Conservation (phyloP, 2,888 invertebrate species). For the Tetramorium bicarinatum region DNA sequence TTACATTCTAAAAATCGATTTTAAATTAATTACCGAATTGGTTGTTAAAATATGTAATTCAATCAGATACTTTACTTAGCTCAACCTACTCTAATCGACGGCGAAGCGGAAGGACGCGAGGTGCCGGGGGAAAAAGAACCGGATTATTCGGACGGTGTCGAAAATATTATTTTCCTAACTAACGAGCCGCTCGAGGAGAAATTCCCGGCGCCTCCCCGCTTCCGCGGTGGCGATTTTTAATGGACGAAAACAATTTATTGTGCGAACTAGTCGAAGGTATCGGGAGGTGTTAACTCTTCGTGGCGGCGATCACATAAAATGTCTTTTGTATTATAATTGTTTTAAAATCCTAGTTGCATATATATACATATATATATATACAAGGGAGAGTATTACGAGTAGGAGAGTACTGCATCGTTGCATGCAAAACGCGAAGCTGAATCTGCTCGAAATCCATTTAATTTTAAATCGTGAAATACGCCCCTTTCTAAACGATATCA, state of each 20-base stretch:
- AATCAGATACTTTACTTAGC: background rate
- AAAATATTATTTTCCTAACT: slow-evolving; percentile 52
- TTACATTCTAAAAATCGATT: background rate
- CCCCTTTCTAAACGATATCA: background rate
- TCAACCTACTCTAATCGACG: slow-evolving; percentile 21
- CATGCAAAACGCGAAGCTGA: background rate
- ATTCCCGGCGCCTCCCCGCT: slow-evolving; percentile 17
- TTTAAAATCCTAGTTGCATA: slow-evolving; percentile 22
- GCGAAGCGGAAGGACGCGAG: slow-evolving; percentile 24
- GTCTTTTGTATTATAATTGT: slow-evolving; percentile 41
- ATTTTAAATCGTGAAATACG: slow-evolving; percentile 27
- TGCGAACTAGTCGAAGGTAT: slow-evolving; percentile 46
- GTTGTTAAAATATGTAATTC: background rate
- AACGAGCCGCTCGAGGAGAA: slow-evolving; percentile 19
- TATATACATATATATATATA: background rate
- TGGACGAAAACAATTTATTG: slow-evolving; percentile 47
- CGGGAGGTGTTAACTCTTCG: slow-evolving; percentile 51
- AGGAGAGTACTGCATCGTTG: background rate
- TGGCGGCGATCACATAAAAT: slow-evolving; percentile 41
- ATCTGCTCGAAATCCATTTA: slow-evolving; percentile 12
- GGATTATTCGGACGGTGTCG: slow-evolving; percentile 27
- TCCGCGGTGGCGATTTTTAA: slow-evolving; percentile 40
- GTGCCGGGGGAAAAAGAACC: background rate
- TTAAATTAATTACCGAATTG: background rate
- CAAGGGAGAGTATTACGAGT: background rate